Evolutionary conservation across 2,113 vertebrate genomes (phyloP).

Genomic region (Bubo scandiacus): DNA sequence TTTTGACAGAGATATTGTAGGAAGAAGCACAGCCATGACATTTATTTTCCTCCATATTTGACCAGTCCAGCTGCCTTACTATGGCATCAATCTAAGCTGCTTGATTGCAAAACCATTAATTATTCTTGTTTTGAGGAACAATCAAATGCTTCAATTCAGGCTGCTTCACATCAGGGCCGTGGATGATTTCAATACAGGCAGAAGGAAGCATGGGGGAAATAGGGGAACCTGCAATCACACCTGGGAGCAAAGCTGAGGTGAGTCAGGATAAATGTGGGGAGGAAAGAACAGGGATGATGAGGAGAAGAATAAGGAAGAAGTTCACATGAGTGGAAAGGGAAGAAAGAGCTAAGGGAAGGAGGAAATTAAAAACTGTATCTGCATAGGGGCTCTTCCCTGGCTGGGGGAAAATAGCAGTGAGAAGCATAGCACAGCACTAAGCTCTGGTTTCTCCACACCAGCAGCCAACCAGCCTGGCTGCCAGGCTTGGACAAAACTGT

Average conservation of each 20-base stretch:
- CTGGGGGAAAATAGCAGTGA: accelerated
- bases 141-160: not conserved
- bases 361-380: not conserved
- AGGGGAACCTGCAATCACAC: not conserved
- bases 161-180: not conserved
- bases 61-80: not conserved
- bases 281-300: not conserved
- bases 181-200: not conserved
- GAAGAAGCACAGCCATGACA: not conserved
- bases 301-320: not conserved
- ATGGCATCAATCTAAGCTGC: not conserved
- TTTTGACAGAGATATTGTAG: not conserved
- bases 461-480: not conserved
- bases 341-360: not conserved
- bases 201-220: not conserved
- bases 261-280: not conserved
- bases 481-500: not conserved
- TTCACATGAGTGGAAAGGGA: not conserved
- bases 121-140: not conserved
- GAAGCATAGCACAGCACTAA: not conserved
- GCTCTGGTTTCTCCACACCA: not conserved
- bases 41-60: not conserved
- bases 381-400: accelerated
- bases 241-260: not conserved
- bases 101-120: not conserved